Evolutionary conservation across 2,888 invertebrate genomes (phyloP).

Genomic region (Platerodrilus igneus): DNA sequence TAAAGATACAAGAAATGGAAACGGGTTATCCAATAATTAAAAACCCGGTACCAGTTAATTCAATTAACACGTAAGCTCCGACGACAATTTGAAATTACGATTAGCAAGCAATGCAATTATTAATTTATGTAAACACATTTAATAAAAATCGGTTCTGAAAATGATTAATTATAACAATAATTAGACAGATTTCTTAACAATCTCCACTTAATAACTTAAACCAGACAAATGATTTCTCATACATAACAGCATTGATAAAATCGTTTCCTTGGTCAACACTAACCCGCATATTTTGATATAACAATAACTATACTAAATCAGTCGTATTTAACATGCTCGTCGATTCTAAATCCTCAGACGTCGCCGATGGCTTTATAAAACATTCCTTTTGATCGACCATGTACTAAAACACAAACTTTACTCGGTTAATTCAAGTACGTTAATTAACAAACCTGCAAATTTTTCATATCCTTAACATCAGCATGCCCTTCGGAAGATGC

Average conservation of each 20-base stretch:
- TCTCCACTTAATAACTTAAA: constrained; percentile 31
- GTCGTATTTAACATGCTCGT: constrained; percentile 25
- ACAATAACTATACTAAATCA: constrained; percentile 20
- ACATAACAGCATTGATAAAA: constrained; percentile 3
- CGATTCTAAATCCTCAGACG: constrained; percentile 11
- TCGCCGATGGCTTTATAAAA: constrained; percentile 1
- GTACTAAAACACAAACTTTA: constrained; percentile 21
- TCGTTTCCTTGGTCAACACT: constrained; percentile 8
- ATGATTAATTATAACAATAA: constrained; percentile 34
- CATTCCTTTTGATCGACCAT: constrained; percentile 30
- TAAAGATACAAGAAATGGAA: no score
- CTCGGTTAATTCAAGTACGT: background rate
- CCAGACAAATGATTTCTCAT: constrained; percentile 20
- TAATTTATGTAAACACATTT: constrained; percentile 38
- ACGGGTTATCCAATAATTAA: no score
- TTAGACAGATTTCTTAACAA: constrained; percentile 34
- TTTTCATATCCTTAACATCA: constrained; percentile 52
- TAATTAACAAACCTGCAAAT: constrained; percentile 53
- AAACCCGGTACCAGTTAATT: no score
- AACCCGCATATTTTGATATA: no score
- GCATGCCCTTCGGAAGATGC: constrained; percentile 56
- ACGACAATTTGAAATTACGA: no score
- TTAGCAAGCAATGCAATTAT: no score
- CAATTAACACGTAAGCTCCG: no score
- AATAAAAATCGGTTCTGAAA: constrained; percentile 37